These are phyloP conservation scores for Pseudomyrmex sp. DNA, from an alignment of 1,140 invertebrate genomes.

Conservation along the genomic window DNA sequence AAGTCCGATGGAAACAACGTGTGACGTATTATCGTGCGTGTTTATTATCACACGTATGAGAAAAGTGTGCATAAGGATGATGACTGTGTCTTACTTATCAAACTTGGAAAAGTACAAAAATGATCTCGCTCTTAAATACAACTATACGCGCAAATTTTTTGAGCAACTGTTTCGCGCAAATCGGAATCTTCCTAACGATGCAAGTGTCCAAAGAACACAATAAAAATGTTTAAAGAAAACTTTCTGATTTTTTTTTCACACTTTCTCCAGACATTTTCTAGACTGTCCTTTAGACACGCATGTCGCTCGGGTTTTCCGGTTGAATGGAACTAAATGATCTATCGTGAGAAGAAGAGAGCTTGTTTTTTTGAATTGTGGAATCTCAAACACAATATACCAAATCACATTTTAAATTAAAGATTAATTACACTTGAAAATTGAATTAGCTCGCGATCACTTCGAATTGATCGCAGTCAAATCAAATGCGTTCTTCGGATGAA, in stretches of 20 bases:
- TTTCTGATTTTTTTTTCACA: neutral
- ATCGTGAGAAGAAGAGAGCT: slow-evolving; percentile 45
- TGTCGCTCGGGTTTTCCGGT: slow-evolving; percentile 21
- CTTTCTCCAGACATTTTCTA: neutral
- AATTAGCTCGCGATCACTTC: slow-evolving; percentile 25
- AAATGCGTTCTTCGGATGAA: neutral
- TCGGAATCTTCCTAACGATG: slow-evolving; percentile 8
- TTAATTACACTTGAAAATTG: slow-evolving; percentile 52
- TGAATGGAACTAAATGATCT: slow-evolving; percentile 30
- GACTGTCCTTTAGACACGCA: neutral
- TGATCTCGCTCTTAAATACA: slow-evolving; percentile 61
- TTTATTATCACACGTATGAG: neutral
- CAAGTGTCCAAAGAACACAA: slow-evolving; percentile 14
- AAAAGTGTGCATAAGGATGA: neutral
- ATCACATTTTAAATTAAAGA: slow-evolving; percentile 12
- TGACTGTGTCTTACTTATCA: slow-evolving; percentile 31
- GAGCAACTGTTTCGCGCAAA: slow-evolving; percentile 65
- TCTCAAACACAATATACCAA: neutral
- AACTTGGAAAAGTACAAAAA: slow-evolving; percentile 55
- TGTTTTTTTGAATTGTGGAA: neutral
- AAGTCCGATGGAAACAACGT: slow-evolving; percentile 6
- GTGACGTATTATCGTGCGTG: neutral
- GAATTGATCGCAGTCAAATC: neutral
- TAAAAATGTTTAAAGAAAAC: neutral
- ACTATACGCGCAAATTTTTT: slow-evolving; percentile 56